phyloP scores from a whole-genome alignment of 1,140 invertebrate species.

The Lepidurus packardi region DNA sequence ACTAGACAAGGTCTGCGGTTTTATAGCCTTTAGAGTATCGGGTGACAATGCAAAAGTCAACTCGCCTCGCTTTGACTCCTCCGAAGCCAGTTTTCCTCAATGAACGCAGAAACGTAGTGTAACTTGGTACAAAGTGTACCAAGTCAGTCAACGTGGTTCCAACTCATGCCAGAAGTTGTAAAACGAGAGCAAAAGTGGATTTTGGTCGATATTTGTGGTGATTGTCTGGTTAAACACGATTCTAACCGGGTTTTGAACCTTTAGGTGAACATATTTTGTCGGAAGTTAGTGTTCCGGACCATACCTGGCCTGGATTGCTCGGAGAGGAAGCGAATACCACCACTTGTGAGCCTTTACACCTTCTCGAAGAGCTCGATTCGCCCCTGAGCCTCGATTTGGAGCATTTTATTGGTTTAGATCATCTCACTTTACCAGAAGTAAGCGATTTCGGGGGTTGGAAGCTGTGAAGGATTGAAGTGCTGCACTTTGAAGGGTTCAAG shows the following conservation, averaged over 20 bases:
- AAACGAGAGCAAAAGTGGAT: not conserved
- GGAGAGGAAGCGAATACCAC: not conserved
- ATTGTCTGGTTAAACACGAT: too few species aligned
- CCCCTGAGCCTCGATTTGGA: slow-evolving; percentile 24
- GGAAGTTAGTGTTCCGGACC: not conserved
- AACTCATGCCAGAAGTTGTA: not conserved
- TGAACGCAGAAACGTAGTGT: not conserved
- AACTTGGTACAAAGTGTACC: too few species aligned
- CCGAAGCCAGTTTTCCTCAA: not conserved
- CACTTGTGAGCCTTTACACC: not conserved
- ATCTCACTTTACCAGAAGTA: slow-evolving; percentile 7
- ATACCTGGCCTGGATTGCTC: not conserved
- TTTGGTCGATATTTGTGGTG: too few species aligned
- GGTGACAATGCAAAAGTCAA: slow-evolving; percentile 21
- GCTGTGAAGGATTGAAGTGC: too few species aligned
- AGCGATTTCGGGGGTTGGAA: not conserved
- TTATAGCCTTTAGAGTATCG: slow-evolving; percentile 22
- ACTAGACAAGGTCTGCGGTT: slow-evolving; percentile 21
- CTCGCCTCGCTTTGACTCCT: not conserved
- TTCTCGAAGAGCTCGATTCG: not conserved
- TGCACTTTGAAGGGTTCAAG: too few species aligned
- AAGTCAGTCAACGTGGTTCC: not conserved
- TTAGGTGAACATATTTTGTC: slow-evolving; percentile 15
- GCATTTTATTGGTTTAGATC: slow-evolving; percentile 8
- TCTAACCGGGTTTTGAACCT: not conserved